Conservation (phyloP, 2,113 vertebrate genomes). For the Pipra filicauda region DNA sequence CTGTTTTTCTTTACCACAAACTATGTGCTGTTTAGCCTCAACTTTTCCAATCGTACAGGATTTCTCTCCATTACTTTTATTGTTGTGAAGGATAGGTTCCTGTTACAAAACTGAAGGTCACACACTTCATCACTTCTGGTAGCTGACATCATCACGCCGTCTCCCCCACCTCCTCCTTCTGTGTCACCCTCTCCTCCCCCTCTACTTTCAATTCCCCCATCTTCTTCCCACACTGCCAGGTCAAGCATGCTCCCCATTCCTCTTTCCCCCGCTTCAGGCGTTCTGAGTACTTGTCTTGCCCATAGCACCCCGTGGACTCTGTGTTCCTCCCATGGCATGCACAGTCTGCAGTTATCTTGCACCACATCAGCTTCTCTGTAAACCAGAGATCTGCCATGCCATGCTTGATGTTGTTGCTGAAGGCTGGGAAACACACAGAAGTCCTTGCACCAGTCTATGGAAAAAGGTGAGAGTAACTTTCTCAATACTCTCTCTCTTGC, state of each 20-base stretch:
- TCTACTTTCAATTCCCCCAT: conserved; percentile 49
- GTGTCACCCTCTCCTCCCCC: not conserved
- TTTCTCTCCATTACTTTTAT: not conserved
- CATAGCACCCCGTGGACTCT: not conserved
- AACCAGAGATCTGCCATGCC: not conserved
- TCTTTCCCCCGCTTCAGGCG: accelerated
- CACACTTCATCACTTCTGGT: not conserved
- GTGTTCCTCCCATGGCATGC: not conserved
- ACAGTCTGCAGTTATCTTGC: not conserved
- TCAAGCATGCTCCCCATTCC: not conserved
- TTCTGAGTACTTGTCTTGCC: not conserved
- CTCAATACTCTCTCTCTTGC: not conserved
- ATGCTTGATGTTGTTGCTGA: not conserved
- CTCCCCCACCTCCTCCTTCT: not conserved
- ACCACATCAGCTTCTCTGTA: not conserved
- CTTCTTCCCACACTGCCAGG: not conserved
- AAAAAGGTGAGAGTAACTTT: conserved; percentile 18
- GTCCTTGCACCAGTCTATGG: not conserved
- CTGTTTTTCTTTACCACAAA: not conserved
- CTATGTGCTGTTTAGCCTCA: not conserved
- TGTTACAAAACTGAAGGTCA: not conserved
- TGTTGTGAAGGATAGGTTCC: not conserved
- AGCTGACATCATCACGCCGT: accelerated
- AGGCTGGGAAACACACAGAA: not conserved
- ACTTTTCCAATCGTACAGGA: not conserved